Conservation (phyloP, 23 tunicate species). For the Clavelina lepadiformis region DNA sequence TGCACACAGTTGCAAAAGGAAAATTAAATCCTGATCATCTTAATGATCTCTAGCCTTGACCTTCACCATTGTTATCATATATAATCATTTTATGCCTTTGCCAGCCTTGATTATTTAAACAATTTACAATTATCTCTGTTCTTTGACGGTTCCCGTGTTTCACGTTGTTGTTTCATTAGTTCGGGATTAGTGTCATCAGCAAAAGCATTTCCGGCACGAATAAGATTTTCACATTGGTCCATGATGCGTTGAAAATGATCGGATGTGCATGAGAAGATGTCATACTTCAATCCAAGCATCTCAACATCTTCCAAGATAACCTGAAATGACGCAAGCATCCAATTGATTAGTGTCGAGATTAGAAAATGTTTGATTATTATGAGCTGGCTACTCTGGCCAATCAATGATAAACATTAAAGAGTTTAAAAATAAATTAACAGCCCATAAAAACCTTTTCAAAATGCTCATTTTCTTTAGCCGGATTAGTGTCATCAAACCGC, state of each 20-base stretch:
- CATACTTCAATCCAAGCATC: conserved; percentile 80
- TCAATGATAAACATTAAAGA: not conserved
- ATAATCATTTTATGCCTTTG: not conserved
- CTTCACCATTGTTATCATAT: not conserved
- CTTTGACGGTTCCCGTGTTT: conserved; percentile 38
- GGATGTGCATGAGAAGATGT: conserved; percentile 85
- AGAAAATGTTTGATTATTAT: not conserved
- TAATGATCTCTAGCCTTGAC: not conserved
- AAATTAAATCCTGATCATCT: not conserved
- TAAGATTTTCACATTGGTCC: conserved; percentile 53
- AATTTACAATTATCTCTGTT: conserved; percentile 65
- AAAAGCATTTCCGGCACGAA: conserved; percentile 80
- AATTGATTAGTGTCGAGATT: not conserved
- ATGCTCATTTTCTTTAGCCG: conserved; percentile 98
- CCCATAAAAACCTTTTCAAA: conserved; percentile 72
- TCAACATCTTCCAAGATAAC: conserved; percentile 92
- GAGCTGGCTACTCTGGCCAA: not conserved
- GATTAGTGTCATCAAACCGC: conserved; percentile 99
- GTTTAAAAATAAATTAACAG: not conserved
- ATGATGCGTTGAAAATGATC: conserved; percentile 83
- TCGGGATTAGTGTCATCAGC: conserved; percentile 89
- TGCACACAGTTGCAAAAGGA: conserved; percentile 5
- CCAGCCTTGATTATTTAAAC: not conserved
- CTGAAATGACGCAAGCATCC: conserved; percentile 19
- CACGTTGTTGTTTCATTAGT: conserved; percentile 76